These are phyloP conservation scores for Bryconaethiops microstoma DNA, from an alignment of 2,797 vertebrate genomes.

Conservation along the genomic window DNA sequence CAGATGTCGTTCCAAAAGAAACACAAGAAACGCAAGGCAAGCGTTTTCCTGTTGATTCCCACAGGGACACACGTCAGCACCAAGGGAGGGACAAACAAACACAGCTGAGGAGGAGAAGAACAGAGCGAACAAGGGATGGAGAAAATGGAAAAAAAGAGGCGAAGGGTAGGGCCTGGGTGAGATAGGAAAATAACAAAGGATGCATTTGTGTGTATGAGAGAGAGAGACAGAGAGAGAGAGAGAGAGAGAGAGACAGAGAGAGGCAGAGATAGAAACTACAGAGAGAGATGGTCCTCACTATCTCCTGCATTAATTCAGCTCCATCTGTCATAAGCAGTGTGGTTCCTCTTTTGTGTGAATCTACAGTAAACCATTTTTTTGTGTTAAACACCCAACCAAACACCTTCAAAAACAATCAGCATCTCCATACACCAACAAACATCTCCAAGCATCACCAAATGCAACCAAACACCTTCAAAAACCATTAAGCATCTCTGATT, in stretches of 20 bases:
- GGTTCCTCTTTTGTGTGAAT: conserved; percentile 61
- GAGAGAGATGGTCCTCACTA: conserved; percentile 25
- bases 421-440: background rate
- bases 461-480: background rate
- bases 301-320: conserved; percentile 56
- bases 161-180: conserved; percentile 41
- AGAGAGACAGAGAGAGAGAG: background rate
- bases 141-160: conserved; percentile 21
- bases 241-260: conserved; percentile 27
- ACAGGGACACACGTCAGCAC: conserved; percentile 41
- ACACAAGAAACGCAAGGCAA: background rate
- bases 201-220: background rate
- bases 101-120: conserved; percentile 12
- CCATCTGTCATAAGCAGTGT: conserved; percentile 65
- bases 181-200: conserved; percentile 29
- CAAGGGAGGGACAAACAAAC: conserved; percentile 21
- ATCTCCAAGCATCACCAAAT: background rate
- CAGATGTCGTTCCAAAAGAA: conserved; percentile 10
- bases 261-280: background rate
- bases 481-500: too few species aligned
- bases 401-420: background rate
- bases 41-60: conserved; percentile 3
- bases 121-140: background rate
- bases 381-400: background rate
- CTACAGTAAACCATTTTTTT: conserved; percentile 46